Evolutionary conservation across 2,888 invertebrate species (phyloP).

Genomic region (Nudaria mundana): DNA sequence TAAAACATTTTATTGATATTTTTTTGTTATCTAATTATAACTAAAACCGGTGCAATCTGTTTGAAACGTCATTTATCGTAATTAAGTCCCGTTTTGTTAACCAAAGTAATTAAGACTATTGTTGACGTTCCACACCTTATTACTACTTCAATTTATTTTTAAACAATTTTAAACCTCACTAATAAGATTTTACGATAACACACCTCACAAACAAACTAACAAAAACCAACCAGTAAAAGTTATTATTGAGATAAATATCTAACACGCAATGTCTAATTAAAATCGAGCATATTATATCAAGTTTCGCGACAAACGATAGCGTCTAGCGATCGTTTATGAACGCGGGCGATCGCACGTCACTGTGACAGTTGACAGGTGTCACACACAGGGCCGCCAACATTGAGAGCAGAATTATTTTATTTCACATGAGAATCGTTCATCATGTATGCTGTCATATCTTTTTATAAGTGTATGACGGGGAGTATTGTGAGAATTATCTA

Average conservation of each 20-base stretch:
- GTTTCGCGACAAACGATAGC: conserved; percentile 65
- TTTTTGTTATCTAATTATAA: too few species aligned
- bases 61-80: too few species aligned
- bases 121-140: too few species aligned
- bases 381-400: conserved; percentile 42
- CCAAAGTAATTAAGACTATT: too few species aligned
- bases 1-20: too few species aligned
- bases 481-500: not conserved
- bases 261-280: conserved; percentile 51
- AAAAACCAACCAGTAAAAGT: conserved; percentile 16
- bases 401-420: conserved; percentile 35
- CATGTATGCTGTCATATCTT: conserved; percentile 26
- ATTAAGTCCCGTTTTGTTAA: too few species aligned
- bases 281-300: conserved; percentile 61
- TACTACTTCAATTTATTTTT: not conserved
- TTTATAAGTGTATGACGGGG: conserved; percentile 19
- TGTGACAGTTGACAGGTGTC: conserved; percentile 76
- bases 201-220: conserved; percentile 9
- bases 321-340: conserved; percentile 57
- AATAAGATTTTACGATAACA: conserved; percentile 4
- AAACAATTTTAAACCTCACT: not conserved
- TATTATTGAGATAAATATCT: conserved; percentile 35
- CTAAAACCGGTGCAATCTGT: too few species aligned
- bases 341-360: conserved; percentile 70
- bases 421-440: conserved; percentile 33